Conservation (phyloP, 2,113 vertebrate genomes). For the Andinoacara biseriatus region DNA sequence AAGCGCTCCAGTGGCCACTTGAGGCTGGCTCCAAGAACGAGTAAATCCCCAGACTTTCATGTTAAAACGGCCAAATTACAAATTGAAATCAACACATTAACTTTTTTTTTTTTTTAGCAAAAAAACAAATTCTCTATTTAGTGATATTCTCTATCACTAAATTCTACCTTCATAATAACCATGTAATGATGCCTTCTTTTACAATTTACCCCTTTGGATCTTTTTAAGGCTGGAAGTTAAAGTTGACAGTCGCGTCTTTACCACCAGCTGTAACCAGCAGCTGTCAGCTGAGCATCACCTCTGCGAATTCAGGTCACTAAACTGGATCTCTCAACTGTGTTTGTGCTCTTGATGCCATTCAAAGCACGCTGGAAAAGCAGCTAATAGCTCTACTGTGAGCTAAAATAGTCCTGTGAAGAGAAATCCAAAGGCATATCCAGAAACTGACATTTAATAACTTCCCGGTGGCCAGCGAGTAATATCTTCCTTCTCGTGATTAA, state of each 20-base stretch:
- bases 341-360: too few relatives aligned
- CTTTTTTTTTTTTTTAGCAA: too few relatives aligned
- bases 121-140: too few relatives aligned
- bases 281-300: background rate
- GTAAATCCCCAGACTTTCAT: background rate
- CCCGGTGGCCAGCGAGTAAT: background rate
- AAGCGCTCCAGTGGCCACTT: background rate
- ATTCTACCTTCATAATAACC: background rate
- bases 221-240: background rate
- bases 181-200: background rate
- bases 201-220: background rate
- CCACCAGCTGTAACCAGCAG: background rate
- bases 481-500: background rate
- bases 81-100: background rate
- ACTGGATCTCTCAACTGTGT: fast-evolving
- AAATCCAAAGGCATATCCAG: background rate
- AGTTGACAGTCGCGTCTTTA: background rate
- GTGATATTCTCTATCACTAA: too few relatives aligned
- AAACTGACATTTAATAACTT: background rate
- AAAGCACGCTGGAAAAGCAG: background rate
- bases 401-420: background rate
- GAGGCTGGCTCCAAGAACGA: background rate
- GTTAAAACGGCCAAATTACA: background rate
- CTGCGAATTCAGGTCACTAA: background rate
- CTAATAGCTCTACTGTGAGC: background rate